These are phyloP conservation scores for Acrobasis consociella DNA, from an alignment of 2,888 invertebrate genomes.

Conservation along the genomic window DNA sequence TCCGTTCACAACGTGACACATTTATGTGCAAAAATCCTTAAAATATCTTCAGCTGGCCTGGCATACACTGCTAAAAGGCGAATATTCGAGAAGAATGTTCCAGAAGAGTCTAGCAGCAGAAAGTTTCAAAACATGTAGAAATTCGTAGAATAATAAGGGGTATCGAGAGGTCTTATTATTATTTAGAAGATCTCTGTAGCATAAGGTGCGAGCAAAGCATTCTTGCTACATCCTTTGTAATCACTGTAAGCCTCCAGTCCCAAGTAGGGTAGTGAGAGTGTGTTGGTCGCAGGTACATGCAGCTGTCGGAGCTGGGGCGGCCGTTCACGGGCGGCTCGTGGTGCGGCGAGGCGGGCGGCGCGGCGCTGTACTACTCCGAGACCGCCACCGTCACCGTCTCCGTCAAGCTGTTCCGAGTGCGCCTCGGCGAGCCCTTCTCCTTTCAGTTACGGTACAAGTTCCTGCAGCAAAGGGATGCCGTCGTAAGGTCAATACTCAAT, in stretches of 20 bases:
- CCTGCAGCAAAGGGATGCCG: constrained; percentile 90
- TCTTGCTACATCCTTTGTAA: too few relatives aligned
- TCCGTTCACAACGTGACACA: too few relatives aligned
- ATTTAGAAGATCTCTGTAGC: too few relatives aligned
- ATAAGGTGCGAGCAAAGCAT: too few relatives aligned
- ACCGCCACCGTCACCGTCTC: constrained; percentile 94
- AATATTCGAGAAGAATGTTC: too few relatives aligned
- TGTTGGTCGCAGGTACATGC: constrained; percentile 82
- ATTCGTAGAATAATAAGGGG: too few relatives aligned
- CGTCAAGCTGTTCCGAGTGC: constrained; percentile 88
- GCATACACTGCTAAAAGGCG: too few relatives aligned
- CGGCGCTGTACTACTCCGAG: constrained; percentile 94
- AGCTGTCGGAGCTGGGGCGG: constrained; percentile 92
- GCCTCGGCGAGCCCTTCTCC: constrained; percentile 89
- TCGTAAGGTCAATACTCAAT: constrained; percentile 81
- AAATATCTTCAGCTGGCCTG: too few relatives aligned
- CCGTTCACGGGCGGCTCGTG: constrained; percentile 95
- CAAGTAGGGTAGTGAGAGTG: neutral
- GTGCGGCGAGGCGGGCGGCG: constrained; percentile 92
- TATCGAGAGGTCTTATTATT: too few relatives aligned
- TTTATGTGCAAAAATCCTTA: too few relatives aligned
- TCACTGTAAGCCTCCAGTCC: neutral
- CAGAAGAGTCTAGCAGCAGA: too few relatives aligned
- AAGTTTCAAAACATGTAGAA: too few relatives aligned
- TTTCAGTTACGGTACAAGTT: constrained; percentile 92